A percentile compares a stretch with the other conserved stretches of the same genome.
These are phyloP conservation scores for Chiloscyllium punctatum DNA, from an alignment of 2,797 vertebrate species.

Conservation along the genomic window DNA sequence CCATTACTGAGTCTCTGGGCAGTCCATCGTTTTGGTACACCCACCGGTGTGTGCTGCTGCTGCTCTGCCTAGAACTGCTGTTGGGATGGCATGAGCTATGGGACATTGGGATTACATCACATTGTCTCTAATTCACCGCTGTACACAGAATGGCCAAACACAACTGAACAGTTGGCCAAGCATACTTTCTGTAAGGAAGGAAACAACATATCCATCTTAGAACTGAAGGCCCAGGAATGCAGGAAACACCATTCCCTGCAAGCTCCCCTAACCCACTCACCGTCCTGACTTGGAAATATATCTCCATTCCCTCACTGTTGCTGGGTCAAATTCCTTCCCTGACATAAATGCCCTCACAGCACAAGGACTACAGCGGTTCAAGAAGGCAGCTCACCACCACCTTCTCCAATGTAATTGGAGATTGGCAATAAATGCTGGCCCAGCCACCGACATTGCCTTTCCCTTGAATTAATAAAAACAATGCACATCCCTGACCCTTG, in stretches of 20 bases:
- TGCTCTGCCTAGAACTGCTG: background rate
- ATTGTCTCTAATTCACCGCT: background rate
- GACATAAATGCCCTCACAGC: too few relatives aligned
- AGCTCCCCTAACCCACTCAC: too few relatives aligned
- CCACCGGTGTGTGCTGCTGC: background rate
- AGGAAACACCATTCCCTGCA: background rate
- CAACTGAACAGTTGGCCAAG: background rate
- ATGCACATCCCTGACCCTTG: background rate
- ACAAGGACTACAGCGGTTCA: too few relatives aligned
- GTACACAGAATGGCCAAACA: background rate
- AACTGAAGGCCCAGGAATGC: background rate
- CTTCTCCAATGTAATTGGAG: too few relatives aligned
- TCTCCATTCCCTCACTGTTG: too few relatives aligned
- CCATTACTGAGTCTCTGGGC: background rate
- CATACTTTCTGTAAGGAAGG: background rate
- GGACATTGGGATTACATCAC: background rate
- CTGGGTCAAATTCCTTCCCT: too few relatives aligned
- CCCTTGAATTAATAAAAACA: too few relatives aligned
- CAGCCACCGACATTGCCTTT: too few relatives aligned
- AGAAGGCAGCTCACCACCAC: too few relatives aligned
- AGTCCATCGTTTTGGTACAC: too few relatives aligned
- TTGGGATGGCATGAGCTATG: background rate
- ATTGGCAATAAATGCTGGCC: too few relatives aligned
- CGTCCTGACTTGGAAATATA: too few relatives aligned
- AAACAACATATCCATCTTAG: background rate